Evolutionary conservation across 1,140 invertebrate species (phyloP), one percentile per base, ranked within the genome.

Genomic region (Papilio dardanus): DNA sequence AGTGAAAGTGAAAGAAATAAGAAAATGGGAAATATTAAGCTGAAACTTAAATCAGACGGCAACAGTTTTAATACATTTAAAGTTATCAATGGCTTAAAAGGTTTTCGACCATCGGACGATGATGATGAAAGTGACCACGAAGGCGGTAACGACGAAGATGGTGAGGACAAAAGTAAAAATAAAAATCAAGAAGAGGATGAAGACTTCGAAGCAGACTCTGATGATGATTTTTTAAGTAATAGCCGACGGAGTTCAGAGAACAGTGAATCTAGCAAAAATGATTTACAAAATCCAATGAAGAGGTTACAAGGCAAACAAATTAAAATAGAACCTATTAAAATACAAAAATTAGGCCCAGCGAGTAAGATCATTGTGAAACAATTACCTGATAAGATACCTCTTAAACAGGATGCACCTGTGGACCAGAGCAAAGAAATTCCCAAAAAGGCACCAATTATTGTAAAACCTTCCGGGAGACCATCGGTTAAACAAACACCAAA

Each of bases 401-500:
- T 35, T n/a, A 66, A 81, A 40, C 21, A 30, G 16, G 69, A 71
- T 30, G 6, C 24, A 42, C 28, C 35, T 21, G 28, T 12, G 14
- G 54, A 62, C 12, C 16, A 40, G 21, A 16, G 12, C 10, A 42
- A 33, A 19, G 40, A 71, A 73, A 35, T 69, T 58, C 31, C 76
- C 10, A 35, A 77, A 33, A 80, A 83, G 75, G 79, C 62, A 1
- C 65, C 67, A 33, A 79, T 74, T n/a, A n/a, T n/a, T 77, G 74
- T 30, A 7, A 84, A 82, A 33, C 71, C 74, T 71, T 77, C 80
- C 19, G 85, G 77, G 10, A 84, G 89, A 73, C 90, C 90, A 0
- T 84, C 83, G 24, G 75, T 93, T 30, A 93, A 93, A 79, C 88
- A 92, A 71, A 93, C 90, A 10, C 91, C 91, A n/a, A 91, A 90